phyloP scores from a whole-genome alignment of 2,113 vertebrate genomes.

The Ursus arctos region DNA sequence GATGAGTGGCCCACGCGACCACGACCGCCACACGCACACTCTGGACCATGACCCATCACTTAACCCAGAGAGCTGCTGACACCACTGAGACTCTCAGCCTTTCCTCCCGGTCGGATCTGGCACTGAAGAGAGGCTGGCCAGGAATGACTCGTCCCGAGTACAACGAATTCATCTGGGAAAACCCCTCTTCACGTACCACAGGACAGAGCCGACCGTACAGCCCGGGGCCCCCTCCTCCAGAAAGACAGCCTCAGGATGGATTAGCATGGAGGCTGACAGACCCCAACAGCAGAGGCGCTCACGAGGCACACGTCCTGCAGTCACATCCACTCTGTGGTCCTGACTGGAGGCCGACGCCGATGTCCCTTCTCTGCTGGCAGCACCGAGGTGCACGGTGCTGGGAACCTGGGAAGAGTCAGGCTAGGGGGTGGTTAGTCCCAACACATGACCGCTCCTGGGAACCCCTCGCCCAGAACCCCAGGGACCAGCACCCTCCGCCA shows the following conservation, averaged over 20 bases:
- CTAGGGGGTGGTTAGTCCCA: not conserved
- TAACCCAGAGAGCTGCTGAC: rapidly evolving
- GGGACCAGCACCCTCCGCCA: rapidly evolving
- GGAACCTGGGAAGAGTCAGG: not conserved
- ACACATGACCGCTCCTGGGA: rapidly evolving
- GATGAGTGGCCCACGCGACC: rapidly evolving
- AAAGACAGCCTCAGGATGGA: rapidly evolving
- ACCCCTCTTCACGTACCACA: not conserved
- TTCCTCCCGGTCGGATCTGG: rapidly evolving
- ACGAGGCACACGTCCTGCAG: rapidly evolving
- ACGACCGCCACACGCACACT: rapidly evolving
- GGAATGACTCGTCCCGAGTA: rapidly evolving
- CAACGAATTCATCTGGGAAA: not conserved
- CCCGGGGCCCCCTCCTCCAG: rapidly evolving
- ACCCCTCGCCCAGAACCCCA: not conserved
- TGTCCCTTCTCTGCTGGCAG: rapidly evolving
- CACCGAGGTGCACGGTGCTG: too few relatives aligned
- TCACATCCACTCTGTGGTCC: not conserved
- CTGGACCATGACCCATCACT: not conserved
- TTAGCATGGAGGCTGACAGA: rapidly evolving
- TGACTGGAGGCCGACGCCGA: rapidly evolving
- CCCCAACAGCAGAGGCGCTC: rapidly evolving
- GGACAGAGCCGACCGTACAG: rapidly evolving
- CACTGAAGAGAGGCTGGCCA: not conserved
- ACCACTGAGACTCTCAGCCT: not conserved